These are phyloP conservation scores for Monoplex corrugatus DNA, from an alignment of 2,888 invertebrate genomes.

Conservation along the genomic window DNA sequence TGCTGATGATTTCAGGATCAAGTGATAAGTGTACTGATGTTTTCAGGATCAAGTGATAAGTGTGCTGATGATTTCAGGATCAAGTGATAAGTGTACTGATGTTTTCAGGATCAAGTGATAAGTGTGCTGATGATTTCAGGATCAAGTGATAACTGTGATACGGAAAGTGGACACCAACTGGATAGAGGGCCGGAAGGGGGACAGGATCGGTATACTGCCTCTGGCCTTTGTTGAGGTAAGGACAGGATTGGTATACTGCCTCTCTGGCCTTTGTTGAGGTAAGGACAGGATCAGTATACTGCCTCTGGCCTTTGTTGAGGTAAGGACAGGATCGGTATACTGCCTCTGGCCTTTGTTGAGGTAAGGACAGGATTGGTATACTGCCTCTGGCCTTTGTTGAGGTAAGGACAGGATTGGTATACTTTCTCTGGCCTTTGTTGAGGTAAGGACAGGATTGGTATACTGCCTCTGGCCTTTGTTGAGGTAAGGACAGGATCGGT, in stretches of 20 bases:
- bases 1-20: slow-evolving; percentile 88
- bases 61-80: slow-evolving; percentile 85
- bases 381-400: slow-evolving; percentile 98
- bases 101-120: slow-evolving; percentile 88
- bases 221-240: slow-evolving; percentile 94
- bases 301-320: slow-evolving; percentile 89
- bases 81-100: slow-evolving; percentile 92
- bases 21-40: slow-evolving; percentile 88
- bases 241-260: no score
- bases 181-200: slow-evolving; percentile 95
- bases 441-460: slow-evolving; percentile 87
- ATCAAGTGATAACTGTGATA: slow-evolving; percentile 92
- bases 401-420: no score
- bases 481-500: slow-evolving; percentile 86
- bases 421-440: no score
- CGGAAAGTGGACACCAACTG: slow-evolving; percentile 97
- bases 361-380: slow-evolving; percentile 91
- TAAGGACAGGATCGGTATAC: slow-evolving; percentile 90
- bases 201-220: slow-evolving; percentile 95
- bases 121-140: slow-evolving; percentile 85
- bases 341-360: slow-evolving; percentile 95
- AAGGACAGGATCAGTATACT: slow-evolving; percentile 91
- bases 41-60: slow-evolving; percentile 90
- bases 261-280: no score
- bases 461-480: slow-evolving; percentile 93